These are phyloP conservation scores for Euleptes europaea DNA, from an alignment of 2,113 vertebrate genomes.

Conservation along the genomic window DNA sequence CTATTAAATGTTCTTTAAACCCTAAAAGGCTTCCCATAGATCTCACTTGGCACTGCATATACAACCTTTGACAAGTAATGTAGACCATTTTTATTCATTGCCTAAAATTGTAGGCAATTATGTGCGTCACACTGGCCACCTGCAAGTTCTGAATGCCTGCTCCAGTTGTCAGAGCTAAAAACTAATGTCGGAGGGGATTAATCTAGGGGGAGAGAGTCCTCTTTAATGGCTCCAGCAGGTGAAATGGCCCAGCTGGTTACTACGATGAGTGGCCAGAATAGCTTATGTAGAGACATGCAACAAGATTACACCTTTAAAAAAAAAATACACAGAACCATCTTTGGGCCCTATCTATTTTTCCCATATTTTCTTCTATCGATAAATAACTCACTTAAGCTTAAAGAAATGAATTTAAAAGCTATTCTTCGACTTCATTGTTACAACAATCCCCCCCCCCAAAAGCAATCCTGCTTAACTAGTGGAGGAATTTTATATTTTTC, in stretches of 20 bases:
- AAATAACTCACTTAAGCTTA: conserved; percentile 54
- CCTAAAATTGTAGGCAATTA: conserved; percentile 99
- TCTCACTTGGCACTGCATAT: conserved; percentile 97
- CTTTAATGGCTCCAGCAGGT: conserved; percentile 96
- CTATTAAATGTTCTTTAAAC: conserved; percentile 97
- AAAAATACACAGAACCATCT: conserved; percentile 74
- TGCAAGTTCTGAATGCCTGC: conserved; percentile 99
- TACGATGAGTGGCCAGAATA: conserved; percentile 96
- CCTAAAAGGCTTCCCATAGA: conserved; percentile 99
- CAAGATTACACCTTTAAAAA: conserved; percentile 75
- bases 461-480: neutral
- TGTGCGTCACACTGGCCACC: conserved; percentile 99
- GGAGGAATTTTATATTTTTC: conserved; percentile 24
- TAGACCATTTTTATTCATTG: conserved; percentile 99
- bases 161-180: conserved; percentile 91
- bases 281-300: conserved; percentile 87
- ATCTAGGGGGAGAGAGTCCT: conserved; percentile 89
- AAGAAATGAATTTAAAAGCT: conserved; percentile 21
- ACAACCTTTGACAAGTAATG: conserved; percentile 99
- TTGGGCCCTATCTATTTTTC: conserved; percentile 57
- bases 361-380: conserved; percentile 66
- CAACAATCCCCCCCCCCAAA: conserved; percentile 68
- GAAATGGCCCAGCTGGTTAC: conserved; percentile 99
- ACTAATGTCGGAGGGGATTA: conserved; percentile 87
- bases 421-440: conserved; percentile 56